Conservation (phyloP, 2,888 invertebrate species). For the Scaptomyza flava region DNA sequence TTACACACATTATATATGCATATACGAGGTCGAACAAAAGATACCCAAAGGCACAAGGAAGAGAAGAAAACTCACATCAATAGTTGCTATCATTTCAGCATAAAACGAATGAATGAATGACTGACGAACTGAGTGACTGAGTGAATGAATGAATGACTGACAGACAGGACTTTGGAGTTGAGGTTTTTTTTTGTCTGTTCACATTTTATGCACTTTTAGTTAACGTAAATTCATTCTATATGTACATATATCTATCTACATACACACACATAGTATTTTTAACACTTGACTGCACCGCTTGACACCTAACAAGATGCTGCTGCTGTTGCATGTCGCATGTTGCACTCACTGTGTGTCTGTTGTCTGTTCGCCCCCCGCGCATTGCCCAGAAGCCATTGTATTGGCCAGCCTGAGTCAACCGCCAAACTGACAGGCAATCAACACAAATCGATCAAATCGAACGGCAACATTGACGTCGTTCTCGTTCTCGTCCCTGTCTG, state of each 20-base stretch:
- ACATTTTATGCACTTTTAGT: conserved; percentile 78
- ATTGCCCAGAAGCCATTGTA: conserved; percentile 62
- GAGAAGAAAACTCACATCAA: conserved; percentile 43
- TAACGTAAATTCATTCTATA: conserved; percentile 67
- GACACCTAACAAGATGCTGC: conserved; percentile 73
- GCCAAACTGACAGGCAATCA: conserved; percentile 72
- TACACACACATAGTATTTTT: conserved; percentile 62
- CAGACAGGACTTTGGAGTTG: conserved; percentile 54
- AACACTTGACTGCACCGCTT: conserved; percentile 74
- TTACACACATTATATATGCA: conserved; percentile 51
- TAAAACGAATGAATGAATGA: conserved; percentile 43
- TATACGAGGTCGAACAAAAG: conserved; percentile 43
- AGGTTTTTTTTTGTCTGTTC: conserved; percentile 25
- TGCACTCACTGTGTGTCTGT: conserved; percentile 8
- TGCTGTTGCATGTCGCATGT: conserved; percentile 5
- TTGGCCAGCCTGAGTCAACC: conserved; percentile 38
- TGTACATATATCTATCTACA: conserved; percentile 20
- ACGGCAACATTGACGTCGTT: conserved; percentile 35
- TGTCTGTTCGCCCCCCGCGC: not conserved
- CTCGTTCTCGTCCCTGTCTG: not conserved
- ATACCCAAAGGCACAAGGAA: conserved; percentile 8
- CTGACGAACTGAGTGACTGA: conserved; percentile 44
- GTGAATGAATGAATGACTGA: conserved; percentile 38
- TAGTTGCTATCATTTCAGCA: conserved; percentile 60
- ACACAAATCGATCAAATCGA: conserved; percentile 78